Base-by-base conservation (phyloP, 2,888 invertebrate species). In the Habrosyne pyritoides region DNA sequence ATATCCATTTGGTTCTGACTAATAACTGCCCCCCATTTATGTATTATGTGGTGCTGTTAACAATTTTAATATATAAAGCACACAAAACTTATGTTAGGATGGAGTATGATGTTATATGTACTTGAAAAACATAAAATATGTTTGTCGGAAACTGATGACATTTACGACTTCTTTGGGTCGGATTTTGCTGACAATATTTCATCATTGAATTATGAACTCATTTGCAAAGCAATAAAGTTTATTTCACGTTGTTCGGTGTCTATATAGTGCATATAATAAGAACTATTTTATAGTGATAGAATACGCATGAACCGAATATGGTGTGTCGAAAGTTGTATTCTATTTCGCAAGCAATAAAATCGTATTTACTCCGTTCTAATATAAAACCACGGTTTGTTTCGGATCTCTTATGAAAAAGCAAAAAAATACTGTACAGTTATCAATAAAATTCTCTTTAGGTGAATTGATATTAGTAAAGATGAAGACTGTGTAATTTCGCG, bases 371-470 rank as follows among this genome's bases (percentile, higher is more conserved):
- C 42, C 42, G 42, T 42, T 42, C 42, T 42, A 18, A 42, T 18
- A 18, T 42, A 42, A 36, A 36, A 18, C n/a, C 42, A 18, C n/a
- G 14, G 42, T 42, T 21, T 51, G 30, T 48, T 59, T 47, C 33
- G 26, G 47, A 52, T 26, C 52, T 36, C 52, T 47, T 57, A 52
- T 57, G 52, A 54, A 52, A 53, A 42, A 42, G n/a, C n/a, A n/a
- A n/a, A 51, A 30, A 56, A 57, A 63, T 55, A 58, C 53, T 67
- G 79, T 79, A 78, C 74, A 79, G 71, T 69, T 73, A 70, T 74
- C 75, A 66, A 76, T 73, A 73, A 64, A 71, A 66, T 60, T 61
- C 63, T 56, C 53, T 56, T 62, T 71, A 69, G 71, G 66, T 63
- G 59, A 67, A 69, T 67, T 69, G 70, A 75, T 71, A 73, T 69